phyloP scores from a whole-genome alignment of 2,888 invertebrate genomes.

The Campaea margaritaria region DNA sequence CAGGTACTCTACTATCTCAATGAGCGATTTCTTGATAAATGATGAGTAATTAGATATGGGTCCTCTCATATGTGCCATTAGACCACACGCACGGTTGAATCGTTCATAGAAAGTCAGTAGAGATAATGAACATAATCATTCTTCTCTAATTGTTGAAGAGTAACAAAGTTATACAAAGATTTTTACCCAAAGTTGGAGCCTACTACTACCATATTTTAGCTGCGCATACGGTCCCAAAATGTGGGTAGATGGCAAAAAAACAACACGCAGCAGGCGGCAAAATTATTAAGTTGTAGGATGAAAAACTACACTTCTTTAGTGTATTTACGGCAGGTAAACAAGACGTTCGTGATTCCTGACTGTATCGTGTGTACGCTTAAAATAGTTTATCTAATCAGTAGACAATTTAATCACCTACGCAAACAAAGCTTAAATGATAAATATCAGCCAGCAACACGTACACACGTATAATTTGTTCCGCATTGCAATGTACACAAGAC shows the following conservation, averaged over 20 bases:
- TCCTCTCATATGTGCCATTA: constrained; percentile 22
- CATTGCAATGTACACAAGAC: constrained; percentile 20
- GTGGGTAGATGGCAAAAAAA: neutral
- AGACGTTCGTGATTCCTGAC: neutral
- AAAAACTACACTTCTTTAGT: neutral
- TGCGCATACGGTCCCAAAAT: neutral
- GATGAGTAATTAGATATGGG: constrained; percentile 37
- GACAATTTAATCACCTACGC: constrained; percentile 35
- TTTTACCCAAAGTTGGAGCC: neutral
- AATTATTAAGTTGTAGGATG: neutral
- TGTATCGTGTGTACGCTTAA: constrained; percentile 9
- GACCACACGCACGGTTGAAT: constrained; percentile 32
- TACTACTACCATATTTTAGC: too few relatives aligned
- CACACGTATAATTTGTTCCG: neutral
- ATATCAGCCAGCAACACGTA: constrained; percentile 7
- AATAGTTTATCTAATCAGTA: constrained; percentile 34
- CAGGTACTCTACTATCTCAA: constrained; percentile 19
- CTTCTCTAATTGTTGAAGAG: constrained; percentile 1
- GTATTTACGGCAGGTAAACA: constrained; percentile 3
- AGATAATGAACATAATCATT: constrained; percentile 13
- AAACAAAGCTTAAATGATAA: constrained; percentile 12
- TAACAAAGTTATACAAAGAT: neutral
- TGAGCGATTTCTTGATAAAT: constrained; percentile 37
- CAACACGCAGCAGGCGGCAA: neutral
- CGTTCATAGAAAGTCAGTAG: constrained; percentile 10